Conservation (phyloP, 2,888 invertebrate species). For the Argyra leucocephala region DNA sequence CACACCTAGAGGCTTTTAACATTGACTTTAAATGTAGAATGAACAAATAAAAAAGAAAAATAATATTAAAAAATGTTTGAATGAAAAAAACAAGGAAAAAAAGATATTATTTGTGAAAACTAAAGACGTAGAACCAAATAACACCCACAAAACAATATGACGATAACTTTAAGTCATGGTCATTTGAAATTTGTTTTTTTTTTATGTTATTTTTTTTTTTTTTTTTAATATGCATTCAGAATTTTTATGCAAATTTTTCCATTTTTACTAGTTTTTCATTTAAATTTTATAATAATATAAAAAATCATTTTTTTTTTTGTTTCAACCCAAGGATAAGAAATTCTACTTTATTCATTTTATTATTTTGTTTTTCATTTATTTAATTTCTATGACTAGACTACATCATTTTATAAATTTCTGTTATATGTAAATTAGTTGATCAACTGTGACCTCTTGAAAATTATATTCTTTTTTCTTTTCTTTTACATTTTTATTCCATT, state of each 20-base stretch:
- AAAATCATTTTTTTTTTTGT: too few species aligned
- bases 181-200: not conserved
- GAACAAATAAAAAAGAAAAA: not conserved
- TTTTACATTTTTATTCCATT: too few species aligned
- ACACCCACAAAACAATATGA: too few species aligned
- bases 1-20: not conserved
- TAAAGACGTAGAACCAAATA: too few species aligned
- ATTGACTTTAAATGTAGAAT: constrained; percentile 6
- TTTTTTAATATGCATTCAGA: not conserved
- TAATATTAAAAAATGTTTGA: too few species aligned
- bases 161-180: not conserved
- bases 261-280: not conserved
- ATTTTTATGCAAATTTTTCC: not conserved
- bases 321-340: too few species aligned
- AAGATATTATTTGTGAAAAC: not conserved
- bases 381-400: not conserved
- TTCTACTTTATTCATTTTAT: not conserved
- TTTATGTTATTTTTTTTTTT: too few species aligned
- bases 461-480: too few species aligned
- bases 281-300: not conserved
- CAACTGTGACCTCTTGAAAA: not conserved
- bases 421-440: constrained; percentile 3
- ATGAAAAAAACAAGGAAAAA: not conserved
- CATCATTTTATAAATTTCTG: not conserved
- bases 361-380: not conserved